Conservation (phyloP, 2,797 vertebrate species). For the Chrosomus eos region DNA sequence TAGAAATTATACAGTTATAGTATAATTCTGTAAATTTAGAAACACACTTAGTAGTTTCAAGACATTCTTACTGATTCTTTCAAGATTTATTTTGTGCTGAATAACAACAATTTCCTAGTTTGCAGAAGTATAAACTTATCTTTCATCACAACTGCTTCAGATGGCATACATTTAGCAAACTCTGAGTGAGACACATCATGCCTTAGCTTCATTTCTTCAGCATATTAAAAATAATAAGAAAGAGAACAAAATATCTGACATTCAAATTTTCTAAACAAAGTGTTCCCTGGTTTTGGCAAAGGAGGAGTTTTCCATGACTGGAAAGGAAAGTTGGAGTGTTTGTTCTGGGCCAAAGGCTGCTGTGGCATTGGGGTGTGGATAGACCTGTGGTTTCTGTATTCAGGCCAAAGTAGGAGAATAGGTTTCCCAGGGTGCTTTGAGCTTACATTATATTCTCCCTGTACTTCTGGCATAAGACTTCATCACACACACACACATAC, state of each 20-base stretch:
- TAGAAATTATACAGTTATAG: not conserved
- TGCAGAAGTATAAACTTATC: not conserved
- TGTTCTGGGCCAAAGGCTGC: slow-evolving; percentile 41
- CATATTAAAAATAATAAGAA: slow-evolving; percentile 37
- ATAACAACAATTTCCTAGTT: not conserved
- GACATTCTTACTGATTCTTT: not conserved
- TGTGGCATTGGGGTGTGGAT: slow-evolving; percentile 47
- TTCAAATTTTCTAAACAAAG: slow-evolving; percentile 55
- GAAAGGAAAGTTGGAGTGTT: slow-evolving; percentile 48
- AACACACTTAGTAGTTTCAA: not conserved
- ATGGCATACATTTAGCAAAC: not conserved
- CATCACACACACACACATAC: not conserved
- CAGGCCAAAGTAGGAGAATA: slow-evolving; percentile 37
- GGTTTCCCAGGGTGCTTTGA: slow-evolving; percentile 56
- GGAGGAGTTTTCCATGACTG: slow-evolving; percentile 56
- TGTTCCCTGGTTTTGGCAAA: slow-evolving; percentile 40
- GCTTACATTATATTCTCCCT: slow-evolving; percentile 24
- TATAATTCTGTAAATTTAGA: not conserved
- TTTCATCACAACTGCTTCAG: slow-evolving; percentile 4
- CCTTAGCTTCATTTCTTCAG: not conserved
- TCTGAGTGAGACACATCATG: not conserved
- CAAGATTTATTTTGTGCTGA: not conserved
- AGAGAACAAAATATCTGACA: slow-evolving; percentile 33
- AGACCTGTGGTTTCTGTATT: slow-evolving; percentile 48
- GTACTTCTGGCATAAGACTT: slow-evolving; percentile 29